phyloP scores from a whole-genome alignment of 2,113 vertebrate genomes.

The Murina feae region DNA sequence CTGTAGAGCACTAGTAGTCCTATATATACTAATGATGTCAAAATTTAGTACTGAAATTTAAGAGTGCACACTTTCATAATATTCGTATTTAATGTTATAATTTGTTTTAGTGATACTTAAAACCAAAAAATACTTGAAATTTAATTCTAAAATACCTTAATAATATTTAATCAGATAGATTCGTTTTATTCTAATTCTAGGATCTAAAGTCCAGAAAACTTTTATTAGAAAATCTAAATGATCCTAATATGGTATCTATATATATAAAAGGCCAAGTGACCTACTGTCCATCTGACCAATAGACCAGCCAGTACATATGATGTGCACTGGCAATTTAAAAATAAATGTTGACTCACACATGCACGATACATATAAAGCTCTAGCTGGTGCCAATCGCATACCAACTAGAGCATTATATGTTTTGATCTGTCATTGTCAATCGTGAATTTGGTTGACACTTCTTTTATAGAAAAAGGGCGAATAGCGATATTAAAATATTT shows the following conservation, averaged over 20 bases:
- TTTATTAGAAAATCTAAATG: neutral
- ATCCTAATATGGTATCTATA: neutral
- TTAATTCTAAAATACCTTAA: neutral
- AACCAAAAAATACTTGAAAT: neutral
- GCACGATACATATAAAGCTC: too few relatives aligned
- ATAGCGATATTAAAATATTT: too few relatives aligned
- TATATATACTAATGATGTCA: neutral
- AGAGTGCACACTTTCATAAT: neutral
- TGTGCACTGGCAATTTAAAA: too few relatives aligned
- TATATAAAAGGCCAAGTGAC: too few relatives aligned
- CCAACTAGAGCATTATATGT: too few relatives aligned
- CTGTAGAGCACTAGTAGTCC: neutral
- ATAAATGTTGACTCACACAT: too few relatives aligned
- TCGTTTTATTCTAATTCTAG: neutral
- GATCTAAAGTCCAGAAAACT: neutral
- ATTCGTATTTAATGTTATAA: neutral
- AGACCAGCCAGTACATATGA: too few relatives aligned
- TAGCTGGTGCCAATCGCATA: too few relatives aligned
- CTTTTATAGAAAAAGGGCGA: too few relatives aligned
- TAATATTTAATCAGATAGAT: neutral
- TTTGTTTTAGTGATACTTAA: neutral
- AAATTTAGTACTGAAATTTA: neutral
- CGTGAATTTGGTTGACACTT: too few relatives aligned
- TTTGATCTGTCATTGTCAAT: too few relatives aligned
- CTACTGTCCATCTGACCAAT: too few relatives aligned